phyloP scores from a whole-genome alignment of 2,113 vertebrate species.

The Cettia cetti region DNA sequence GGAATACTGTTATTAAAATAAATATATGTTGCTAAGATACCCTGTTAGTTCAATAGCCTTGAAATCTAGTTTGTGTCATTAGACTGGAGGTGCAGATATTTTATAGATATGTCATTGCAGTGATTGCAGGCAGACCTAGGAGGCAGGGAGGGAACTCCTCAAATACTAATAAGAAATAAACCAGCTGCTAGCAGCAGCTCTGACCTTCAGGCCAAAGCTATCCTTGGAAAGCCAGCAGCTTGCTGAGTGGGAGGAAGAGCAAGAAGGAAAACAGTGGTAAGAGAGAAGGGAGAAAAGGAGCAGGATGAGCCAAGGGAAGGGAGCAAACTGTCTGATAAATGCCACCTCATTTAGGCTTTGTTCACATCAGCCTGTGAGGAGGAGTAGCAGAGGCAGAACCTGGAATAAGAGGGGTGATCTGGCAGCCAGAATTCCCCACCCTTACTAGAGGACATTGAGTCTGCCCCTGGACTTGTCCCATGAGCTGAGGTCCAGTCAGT shows the following conservation, averaged over 20 bases:
- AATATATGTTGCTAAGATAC: constrained; percentile 61
- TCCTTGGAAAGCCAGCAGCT: neutral
- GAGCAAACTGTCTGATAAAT: neutral
- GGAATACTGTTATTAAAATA: constrained; percentile 47
- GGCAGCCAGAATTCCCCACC: neutral
- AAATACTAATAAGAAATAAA: constrained; percentile 9
- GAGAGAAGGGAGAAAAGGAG: neutral
- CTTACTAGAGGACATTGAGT: neutral
- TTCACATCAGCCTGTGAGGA: neutral
- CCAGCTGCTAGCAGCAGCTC: neutral
- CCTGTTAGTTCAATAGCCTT: constrained; percentile 4
- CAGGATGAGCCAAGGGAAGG: neutral
- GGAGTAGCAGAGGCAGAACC: neutral
- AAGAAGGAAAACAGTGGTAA: neutral
- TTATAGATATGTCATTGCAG: neutral
- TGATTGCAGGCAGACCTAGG: neutral
- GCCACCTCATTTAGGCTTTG: neutral
- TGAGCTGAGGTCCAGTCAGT: neutral
- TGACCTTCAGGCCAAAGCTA: constrained; percentile 12
- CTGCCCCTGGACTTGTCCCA: neutral
- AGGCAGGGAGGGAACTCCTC: constrained; percentile 27
- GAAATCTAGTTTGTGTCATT: constrained; percentile 31
- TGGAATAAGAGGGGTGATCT: neutral
- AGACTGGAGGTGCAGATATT: constrained; percentile 16
- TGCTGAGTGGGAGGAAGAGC: neutral